These are phyloP conservation scores for Cebidichthys violaceus DNA, from an alignment of 2,113 vertebrate genomes.

Conservation along the genomic window DNA sequence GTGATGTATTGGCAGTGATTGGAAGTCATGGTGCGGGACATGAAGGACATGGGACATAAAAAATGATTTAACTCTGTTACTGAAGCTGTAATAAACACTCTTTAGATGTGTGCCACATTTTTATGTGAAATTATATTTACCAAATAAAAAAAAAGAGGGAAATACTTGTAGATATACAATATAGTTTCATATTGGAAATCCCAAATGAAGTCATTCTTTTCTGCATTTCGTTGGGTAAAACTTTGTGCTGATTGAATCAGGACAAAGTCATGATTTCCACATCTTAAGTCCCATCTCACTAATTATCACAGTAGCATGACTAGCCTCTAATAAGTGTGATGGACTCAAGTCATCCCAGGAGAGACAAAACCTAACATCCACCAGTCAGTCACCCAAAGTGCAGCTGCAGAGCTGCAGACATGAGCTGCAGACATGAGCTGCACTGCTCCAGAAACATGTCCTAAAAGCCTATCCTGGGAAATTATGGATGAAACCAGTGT, in stretches of 20 bases:
- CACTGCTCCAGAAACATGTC: constrained; percentile 29
- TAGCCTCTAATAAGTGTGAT: constrained; percentile 31
- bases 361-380: constrained; percentile 22
- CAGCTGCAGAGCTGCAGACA: constrained; percentile 22
- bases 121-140: background rate
- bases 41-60: background rate
- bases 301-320: constrained; percentile 16
- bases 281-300: constrained; percentile 29
- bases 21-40: constrained; percentile 5
- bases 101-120: background rate
- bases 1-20: constrained; percentile 6
- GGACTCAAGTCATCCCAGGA: constrained; percentile 42
- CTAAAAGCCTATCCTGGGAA: constrained; percentile 51
- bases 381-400: constrained; percentile 25
- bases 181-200: no score
- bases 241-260: constrained; percentile 15
- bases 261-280: constrained; percentile 8
- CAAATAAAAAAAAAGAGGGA: background rate
- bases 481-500: constrained; percentile 50
- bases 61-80: constrained; percentile 16
- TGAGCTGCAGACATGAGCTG: constrained; percentile 13
- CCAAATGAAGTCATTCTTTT: background rate
- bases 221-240: background rate
- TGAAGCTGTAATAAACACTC: constrained; percentile 1
- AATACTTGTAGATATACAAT: background rate